Evolutionary conservation across 2,888 invertebrate species (phyloP), one percentile per base, ranked within the genome.

Genomic region (Thera obeliscata): DNA sequence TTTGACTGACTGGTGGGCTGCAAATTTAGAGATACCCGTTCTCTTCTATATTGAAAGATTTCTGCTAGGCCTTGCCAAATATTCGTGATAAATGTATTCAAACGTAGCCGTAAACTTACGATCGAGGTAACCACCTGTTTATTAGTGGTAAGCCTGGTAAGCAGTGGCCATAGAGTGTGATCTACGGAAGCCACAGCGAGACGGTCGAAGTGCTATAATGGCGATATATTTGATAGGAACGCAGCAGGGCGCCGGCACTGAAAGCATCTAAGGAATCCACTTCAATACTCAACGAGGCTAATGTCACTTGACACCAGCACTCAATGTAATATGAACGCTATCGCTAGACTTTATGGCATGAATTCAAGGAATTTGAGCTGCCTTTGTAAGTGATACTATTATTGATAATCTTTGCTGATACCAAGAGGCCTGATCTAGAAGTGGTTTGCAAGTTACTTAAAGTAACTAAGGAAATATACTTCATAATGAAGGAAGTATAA

Each of bases 201-300:
- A 87, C 87, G 84, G 83, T 84, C 83, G 86, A 85, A 82, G 84
- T 76, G 86, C 85, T 84, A 86, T 89, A 87, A 89, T 83, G 80
- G 84, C 84, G 83, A 74, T 89, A 83, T 86, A 87, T 84, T 77
- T 77, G 80, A 83, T 86, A 87, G 85, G 82, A 79, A 77, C 89
- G 38, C 90, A 82, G 88, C 90, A 80, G 91, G 91, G 81, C 64
- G 81, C 79, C 81, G 66, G 64, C 61, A 58, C 52, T 52, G n/a
- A 46, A 41, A 49, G 55, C 35, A 56, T 49, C 38, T 52, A 35
- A 49, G 56, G 46, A 54, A 64, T 64, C 36, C 43, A 43, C 52
- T 49, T 49, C 41, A 36, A 64, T 52, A 33, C n/a, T 50, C 48
- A 33, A 49, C 41, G 43, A 55, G 43, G 50, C 35, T 36, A 50